Evolutionary conservation across 2,113 vertebrate species (phyloP), one percentile per base, ranked within the genome.

Genomic region (Suncus etruscus): DNA sequence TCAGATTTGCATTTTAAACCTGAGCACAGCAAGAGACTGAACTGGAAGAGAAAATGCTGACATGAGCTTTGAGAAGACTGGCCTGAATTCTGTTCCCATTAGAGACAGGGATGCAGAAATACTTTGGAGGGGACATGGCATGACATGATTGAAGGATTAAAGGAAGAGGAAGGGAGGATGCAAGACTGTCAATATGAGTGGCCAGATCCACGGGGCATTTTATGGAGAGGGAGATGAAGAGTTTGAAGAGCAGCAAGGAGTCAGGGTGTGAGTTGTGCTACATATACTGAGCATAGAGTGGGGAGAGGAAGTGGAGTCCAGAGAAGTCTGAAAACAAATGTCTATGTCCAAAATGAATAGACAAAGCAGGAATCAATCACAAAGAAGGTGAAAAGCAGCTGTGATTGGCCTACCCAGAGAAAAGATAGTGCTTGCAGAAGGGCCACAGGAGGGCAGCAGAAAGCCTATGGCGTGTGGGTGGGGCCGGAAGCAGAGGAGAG

Each of bases 371-470:
- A 18, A 11, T 31, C n/a, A 39, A 39, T 39, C 39, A n/a, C 48
- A 1, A 22, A 11, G 20, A 81, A 83, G 63, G 25, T 1, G 1
- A 39, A 54, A 15, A 48, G 50, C 69, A 51, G 20, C 65, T 39
- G 25, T 68, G 39, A 65, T 70, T 47, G 47, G 45, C 32, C 72
- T 4, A 9, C 6, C 16, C 7, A 20, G 58, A 61, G 58, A 61
- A 20, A 12, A 25, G 65, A 24, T 15, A 16, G 3, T 31, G 22
- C 27, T 25, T 0, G 4, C 14, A 32, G 48, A 16, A 31, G 32
- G 70, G 61, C 93, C 93, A 92, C 91, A 51, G 54, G 87, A 29
- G 94, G 94, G 82, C 91, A 91, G 79, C 86, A 87, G 75, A 85
- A 61, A 12, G 45, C 20, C 90, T 86, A 0, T 15, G 54, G 25